Conservation (phyloP, 2,797 vertebrate species). For the Vespertilio murinus region DNA sequence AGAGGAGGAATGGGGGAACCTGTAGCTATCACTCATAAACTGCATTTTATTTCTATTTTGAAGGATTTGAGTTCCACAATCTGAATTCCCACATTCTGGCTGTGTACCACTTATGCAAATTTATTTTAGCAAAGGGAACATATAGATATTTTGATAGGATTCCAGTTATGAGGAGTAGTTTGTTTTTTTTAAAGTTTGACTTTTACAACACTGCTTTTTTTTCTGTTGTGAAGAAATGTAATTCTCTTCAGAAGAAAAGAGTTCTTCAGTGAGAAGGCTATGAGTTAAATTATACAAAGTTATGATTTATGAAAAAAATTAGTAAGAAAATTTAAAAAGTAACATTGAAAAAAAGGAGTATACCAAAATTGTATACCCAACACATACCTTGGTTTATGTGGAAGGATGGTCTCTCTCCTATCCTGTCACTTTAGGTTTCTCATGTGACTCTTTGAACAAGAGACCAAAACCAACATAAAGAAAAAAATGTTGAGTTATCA, state of each 20-base stretch:
- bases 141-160: background rate
- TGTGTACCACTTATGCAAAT: background rate
- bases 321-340: background rate
- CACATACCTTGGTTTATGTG: background rate
- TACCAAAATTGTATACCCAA: background rate
- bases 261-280: background rate
- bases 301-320: background rate
- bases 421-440: background rate
- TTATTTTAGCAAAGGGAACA: background rate
- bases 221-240: background rate
- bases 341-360: background rate
- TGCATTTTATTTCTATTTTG: constrained; percentile 42
- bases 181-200: background rate
- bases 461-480: background rate
- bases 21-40: background rate
- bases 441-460: background rate
- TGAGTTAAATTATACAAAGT: background rate
- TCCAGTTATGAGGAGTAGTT: background rate
- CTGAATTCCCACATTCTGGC: background rate
- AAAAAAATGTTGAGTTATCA: background rate
- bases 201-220: background rate
- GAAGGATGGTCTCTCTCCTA: background rate
- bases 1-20: background rate
- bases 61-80: background rate
- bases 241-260: background rate